Percentiles rank a stretch among this genome's conserved stretches.
phyloP scores from a whole-genome alignment of 1,140 invertebrate genomes.

The Zeugodacus cucurbitae region DNA sequence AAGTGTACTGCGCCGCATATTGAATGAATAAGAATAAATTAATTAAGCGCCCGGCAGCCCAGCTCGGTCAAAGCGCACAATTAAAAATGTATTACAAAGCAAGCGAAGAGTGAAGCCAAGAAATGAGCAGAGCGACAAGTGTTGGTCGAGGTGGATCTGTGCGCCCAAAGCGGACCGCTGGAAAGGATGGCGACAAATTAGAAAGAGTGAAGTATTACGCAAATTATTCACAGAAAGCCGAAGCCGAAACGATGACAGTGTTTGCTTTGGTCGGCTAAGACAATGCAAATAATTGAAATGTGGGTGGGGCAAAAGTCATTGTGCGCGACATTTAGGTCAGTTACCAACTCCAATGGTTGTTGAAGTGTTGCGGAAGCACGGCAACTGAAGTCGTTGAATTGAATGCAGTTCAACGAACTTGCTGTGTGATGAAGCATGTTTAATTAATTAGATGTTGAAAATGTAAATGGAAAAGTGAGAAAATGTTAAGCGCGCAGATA shows the following conservation, averaged over 20 bases:
- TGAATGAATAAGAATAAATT: conserved; percentile 36
- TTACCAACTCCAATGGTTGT: background rate
- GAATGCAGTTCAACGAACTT: background rate
- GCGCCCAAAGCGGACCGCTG: background rate
- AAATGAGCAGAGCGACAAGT: background rate
- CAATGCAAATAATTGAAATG: background rate
- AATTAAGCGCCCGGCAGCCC: background rate
- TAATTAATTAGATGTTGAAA: conserved; percentile 1
- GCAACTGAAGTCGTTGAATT: background rate
- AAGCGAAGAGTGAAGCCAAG: background rate
- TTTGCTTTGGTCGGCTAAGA: background rate
- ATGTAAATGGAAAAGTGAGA: background rate
- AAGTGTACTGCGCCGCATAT: conserved; percentile 12
- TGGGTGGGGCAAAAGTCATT: background rate
- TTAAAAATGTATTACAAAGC: conserved; percentile 6
- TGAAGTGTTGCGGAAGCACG: background rate
- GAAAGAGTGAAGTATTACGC: background rate
- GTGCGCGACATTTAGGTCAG: background rate
- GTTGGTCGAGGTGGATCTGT: too few relatives aligned
- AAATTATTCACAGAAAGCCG: background rate
- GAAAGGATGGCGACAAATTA: background rate
- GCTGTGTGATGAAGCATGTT: background rate
- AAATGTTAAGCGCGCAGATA: background rate
- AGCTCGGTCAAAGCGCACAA: conserved; percentile 1
- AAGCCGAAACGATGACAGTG: background rate